Conservation (phyloP, 2,113 vertebrate species). For the Triplophysa dalaica region DNA sequence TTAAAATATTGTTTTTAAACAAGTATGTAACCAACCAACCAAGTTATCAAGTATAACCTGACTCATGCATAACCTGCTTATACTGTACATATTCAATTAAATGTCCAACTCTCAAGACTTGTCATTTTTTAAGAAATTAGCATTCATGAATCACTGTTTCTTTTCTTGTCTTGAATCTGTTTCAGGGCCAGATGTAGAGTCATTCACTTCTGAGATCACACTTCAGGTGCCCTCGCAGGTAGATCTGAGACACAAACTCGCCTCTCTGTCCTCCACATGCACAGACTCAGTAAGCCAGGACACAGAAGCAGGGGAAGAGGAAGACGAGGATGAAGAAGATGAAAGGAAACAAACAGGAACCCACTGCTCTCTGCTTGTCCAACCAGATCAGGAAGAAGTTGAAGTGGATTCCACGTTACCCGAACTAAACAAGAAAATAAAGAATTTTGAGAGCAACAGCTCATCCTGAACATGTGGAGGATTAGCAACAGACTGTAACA, state of each 20-base stretch:
- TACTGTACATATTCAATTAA: too few relatives aligned
- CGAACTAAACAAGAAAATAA: slow-evolving; percentile 37
- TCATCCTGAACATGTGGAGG: slow-evolving; percentile 55
- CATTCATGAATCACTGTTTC: neutral
- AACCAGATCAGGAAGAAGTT: slow-evolving; percentile 61
- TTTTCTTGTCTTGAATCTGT: neutral
- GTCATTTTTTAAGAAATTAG: neutral
- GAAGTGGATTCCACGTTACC: slow-evolving; percentile 71
- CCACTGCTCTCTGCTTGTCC: slow-evolving; percentile 26
- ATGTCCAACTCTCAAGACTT: too few relatives aligned
- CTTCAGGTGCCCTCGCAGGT: slow-evolving; percentile 85
- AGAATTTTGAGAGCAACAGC: slow-evolving; percentile 74
- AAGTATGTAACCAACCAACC: too few relatives aligned
- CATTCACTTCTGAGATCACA: slow-evolving; percentile 77
- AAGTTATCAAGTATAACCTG: too few relatives aligned
- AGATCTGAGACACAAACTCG: slow-evolving; percentile 76
- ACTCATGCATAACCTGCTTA: too few relatives aligned
- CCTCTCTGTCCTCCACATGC: slow-evolving; percentile 77
- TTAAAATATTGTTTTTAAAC: too few relatives aligned
- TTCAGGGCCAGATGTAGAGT: slow-evolving; percentile 76
- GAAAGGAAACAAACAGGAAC: slow-evolving; percentile 63
- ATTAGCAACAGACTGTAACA: neutral
- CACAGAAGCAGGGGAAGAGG: slow-evolving; percentile 75
- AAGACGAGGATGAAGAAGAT: slow-evolving; percentile 63
- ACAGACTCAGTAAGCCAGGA: slow-evolving; percentile 80